Conservation (phyloP, 2,888 invertebrate species). For the Leistus spinibarbis region DNA sequence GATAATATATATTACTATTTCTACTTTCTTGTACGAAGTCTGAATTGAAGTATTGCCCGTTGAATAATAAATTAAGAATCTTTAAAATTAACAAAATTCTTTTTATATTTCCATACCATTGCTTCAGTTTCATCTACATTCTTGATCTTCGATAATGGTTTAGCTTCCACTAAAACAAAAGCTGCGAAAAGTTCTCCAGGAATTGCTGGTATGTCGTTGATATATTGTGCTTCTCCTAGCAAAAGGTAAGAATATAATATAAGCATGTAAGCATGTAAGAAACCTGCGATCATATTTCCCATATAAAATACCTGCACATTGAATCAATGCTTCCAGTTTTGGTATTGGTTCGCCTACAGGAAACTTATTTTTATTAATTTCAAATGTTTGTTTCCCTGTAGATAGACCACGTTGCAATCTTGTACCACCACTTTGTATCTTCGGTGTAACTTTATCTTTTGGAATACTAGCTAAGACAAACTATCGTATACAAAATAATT, state of each 20-base stretch:
- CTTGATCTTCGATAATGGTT: constrained; percentile 64
- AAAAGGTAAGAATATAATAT: constrained; percentile 9
- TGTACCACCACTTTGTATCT: constrained; percentile 58
- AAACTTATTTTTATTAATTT: constrained; percentile 65
- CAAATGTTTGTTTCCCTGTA: constrained; percentile 65
- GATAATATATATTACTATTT: no score
- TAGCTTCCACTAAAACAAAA: constrained; percentile 68
- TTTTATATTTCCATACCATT: no score
- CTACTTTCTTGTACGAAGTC: no score
- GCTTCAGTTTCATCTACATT: constrained; percentile 70
- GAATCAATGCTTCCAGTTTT: constrained; percentile 65
- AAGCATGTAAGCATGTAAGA: no score
- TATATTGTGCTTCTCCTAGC: constrained; percentile 77
- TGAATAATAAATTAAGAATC: no score
- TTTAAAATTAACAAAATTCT: no score
- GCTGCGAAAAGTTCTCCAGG: constrained; percentile 73
- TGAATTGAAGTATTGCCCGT: no score
- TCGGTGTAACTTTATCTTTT: constrained; percentile 50
- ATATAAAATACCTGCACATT: constrained; percentile 67
- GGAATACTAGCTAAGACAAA: constrained; percentile 59
- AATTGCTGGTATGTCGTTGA: constrained; percentile 72
- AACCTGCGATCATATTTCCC: no score
- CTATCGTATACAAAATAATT: no score
- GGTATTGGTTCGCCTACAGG: constrained; percentile 68
- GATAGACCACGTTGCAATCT: constrained; percentile 62